Evolutionary conservation across 2,888 invertebrate genomes (phyloP).

Genomic region (Steinernema carpocapsae): DNA sequence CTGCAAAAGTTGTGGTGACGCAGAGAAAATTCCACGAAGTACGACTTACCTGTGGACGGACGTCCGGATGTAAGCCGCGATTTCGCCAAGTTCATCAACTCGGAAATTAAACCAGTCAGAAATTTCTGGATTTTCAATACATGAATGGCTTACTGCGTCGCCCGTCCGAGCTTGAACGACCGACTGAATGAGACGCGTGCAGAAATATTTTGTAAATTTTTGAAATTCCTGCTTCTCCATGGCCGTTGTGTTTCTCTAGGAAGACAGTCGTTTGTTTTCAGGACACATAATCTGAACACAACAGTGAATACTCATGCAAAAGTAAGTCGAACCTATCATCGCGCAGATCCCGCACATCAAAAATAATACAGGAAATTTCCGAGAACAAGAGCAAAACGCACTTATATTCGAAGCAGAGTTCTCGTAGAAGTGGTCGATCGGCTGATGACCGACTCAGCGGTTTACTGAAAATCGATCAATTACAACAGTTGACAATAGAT

Average conservation of each 20-base stretch:
- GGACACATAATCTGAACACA: background rate
- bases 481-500: background rate
- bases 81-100: constrained; percentile 61
- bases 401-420: background rate
- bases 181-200: constrained; percentile 15
- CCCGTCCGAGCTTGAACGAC: constrained; percentile 41
- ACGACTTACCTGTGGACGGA: constrained; percentile 47
- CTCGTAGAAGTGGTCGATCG: background rate
- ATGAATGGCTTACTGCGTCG: constrained; percentile 49
- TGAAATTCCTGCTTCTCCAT: constrained; percentile 28
- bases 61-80: constrained; percentile 54
- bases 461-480: background rate
- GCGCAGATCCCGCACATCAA: background rate
- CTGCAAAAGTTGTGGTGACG: constrained; percentile 42
- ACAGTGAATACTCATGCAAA: background rate
- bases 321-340: background rate
- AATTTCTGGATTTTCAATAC: constrained; percentile 43
- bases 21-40: background rate
- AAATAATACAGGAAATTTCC: background rate
- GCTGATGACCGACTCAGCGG: constrained; percentile 16
- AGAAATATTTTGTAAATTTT: constrained; percentile 30
- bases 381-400: background rate
- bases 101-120: constrained; percentile 60
- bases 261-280: background rate
- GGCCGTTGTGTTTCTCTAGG: background rate